These are phyloP conservation scores for Steinernema feltiae DNA, from an alignment of 1,140 invertebrate genomes.

Conservation along the genomic window DNA sequence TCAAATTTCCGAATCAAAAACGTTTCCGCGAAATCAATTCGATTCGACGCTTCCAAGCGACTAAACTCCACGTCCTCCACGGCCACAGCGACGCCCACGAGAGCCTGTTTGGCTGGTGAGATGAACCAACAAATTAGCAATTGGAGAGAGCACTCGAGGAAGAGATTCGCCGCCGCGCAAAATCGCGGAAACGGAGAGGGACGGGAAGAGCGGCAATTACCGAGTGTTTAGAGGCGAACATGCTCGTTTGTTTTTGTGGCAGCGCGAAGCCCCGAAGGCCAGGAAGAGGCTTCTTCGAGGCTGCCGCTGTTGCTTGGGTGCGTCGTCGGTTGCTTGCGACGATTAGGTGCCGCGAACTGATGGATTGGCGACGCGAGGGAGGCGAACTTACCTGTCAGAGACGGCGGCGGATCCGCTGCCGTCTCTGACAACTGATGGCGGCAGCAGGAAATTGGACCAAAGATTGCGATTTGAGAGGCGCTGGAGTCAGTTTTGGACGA, in stretches of 20 bases:
- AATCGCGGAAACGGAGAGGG: neutral
- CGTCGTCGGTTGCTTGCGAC: neutral
- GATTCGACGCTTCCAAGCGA: too few species aligned
- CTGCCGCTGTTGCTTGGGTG: neutral
- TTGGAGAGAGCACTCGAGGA: neutral
- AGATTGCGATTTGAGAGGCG: neutral
- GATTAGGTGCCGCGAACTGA: neutral
- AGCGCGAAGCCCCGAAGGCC: neutral
- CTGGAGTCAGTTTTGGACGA: too few species aligned
- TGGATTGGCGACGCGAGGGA: neutral
- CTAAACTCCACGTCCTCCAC: too few species aligned
- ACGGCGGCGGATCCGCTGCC: too few species aligned
- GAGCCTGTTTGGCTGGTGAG: neutral
- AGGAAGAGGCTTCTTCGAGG: too few species aligned
- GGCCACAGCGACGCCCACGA: neutral
- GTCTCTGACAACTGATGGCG: too few species aligned
- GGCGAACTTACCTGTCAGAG: neutral
- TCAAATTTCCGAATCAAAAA: too few species aligned
- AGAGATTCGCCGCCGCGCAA: neutral
- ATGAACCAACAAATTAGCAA: neutral
- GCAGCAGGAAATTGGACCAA: neutral
- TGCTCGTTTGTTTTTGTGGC: slow-evolving; percentile 13
- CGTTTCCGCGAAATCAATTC: too few species aligned
- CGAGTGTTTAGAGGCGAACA: slow-evolving; percentile 5
- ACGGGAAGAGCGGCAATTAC: slow-evolving; percentile 2